A percentile compares a stretch with the other conserved stretches of the same genome.
Evolutionary conservation across 2,797 vertebrate genomes (phyloP).

Genomic region (Galago senegalensis): DNA sequence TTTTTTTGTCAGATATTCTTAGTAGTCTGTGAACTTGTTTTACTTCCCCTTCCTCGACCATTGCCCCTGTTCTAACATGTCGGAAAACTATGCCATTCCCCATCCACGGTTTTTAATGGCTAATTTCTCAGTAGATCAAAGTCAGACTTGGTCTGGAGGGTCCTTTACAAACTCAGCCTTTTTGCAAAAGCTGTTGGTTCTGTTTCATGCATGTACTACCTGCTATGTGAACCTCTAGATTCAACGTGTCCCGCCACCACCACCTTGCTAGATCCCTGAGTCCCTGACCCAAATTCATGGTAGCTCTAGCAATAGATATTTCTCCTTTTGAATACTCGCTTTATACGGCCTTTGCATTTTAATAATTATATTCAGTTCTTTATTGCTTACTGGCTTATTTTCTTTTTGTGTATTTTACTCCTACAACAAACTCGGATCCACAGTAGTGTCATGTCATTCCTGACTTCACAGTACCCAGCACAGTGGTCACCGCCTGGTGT

Average conservation of each 20-base stretch:
- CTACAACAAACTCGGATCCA: not conserved
- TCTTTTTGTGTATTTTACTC: not conserved
- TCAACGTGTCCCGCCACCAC: rapidly evolving
- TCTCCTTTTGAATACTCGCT: not conserved
- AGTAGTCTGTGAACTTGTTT: not conserved
- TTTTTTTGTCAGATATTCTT: not conserved
- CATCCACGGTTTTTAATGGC: not conserved
- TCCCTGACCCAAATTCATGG: not conserved
- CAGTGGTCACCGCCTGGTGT: not conserved
- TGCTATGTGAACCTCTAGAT: not conserved
- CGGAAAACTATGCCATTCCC: not conserved
- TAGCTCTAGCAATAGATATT: not conserved
- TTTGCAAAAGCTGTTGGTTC: not conserved
- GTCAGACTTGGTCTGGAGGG: not conserved
- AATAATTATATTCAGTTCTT: not conserved
- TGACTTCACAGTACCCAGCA: not conserved
- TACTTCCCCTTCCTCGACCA: not conserved
- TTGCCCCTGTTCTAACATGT: not conserved
- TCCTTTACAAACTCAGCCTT: not conserved
- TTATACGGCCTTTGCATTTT: not conserved
- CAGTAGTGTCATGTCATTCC: not conserved
- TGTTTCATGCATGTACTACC: not conserved
- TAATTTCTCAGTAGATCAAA: not conserved
- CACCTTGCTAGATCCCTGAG: not conserved
- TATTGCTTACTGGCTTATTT: not conserved